Base-by-base conservation (phyloP, 2,113 vertebrate genomes). In the Otus sunia region DNA sequence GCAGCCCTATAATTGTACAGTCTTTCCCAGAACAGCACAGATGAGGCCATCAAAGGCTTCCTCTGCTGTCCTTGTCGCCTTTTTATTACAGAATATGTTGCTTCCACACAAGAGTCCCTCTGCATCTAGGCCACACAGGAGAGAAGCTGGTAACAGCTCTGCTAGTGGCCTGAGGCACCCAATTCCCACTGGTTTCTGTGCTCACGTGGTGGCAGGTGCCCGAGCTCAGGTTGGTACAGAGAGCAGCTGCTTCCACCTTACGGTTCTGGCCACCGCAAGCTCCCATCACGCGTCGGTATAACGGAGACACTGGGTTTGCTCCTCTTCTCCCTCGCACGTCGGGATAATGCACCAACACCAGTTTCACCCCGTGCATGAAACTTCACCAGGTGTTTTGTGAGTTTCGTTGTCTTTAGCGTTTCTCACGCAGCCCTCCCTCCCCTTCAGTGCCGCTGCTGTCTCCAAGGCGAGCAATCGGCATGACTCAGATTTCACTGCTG, bases 401-500 rank as follows among this genome's bases (percentile, higher is more conserved):
- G 93, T 97, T 95, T 97, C 87, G 76, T 80, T 96, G 95, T 94
- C 67, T 94, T 67, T 64, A 29, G 93, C 6, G 4, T 86, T 96
- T 92, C 96, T 96, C 96, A 91, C 88, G 75, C 86, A 97, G 95
- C 91, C 82, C 75, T 66, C 9, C 68, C 93, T 78, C 66, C 77
- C 78, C 58, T 22, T 45, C 90, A 39, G 86, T 43, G 90, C 94
- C 4, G 86, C 95, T 43, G 92, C 86, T 47, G 88, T 92, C 95
- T 96, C 91, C 26, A 9, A 67, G 89, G 76, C 1, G 60, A 83
- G 84, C 91, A 25, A 9, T 29, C 53, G 23, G 41, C 30, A 2
- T 97, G 97, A 97, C 89, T 97, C 97, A 96, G 91, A 17, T 95
- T 81, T 82, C 95, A 62, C 76, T 2, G 77, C 94, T 71, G 36